Percentiles rank a stretch among this genome's conserved stretches.
Conservation (phyloP, 2,797 vertebrate genomes). For the Macroramphosus scolopax region DNA sequence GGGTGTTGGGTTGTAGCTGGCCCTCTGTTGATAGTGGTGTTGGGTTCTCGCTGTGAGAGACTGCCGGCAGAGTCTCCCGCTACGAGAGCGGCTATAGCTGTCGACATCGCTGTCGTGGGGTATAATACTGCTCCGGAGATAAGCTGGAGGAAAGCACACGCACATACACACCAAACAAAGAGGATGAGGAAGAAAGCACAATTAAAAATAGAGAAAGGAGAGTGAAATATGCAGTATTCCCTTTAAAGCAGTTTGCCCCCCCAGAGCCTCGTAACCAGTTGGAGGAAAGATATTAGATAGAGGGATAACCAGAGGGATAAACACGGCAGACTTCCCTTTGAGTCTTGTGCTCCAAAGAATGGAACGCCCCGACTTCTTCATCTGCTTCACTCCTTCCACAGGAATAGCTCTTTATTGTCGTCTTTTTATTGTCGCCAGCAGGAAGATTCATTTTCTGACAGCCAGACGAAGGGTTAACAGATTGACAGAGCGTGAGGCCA, state of each 20-base stretch:
- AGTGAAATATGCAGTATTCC: conserved; percentile 50
- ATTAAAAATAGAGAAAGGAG: conserved; percentile 26
- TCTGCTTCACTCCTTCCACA: conserved; percentile 37
- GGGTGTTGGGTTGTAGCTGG: conserved; percentile 46
- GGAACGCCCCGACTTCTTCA: conserved; percentile 41
- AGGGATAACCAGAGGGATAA: conserved; percentile 75
- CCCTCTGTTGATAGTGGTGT: conserved; percentile 49
- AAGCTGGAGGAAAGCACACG: conserved; percentile 19
- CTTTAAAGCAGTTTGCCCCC: conserved; percentile 50
- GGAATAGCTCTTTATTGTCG: conserved; percentile 39
- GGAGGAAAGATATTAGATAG: conserved; percentile 60
- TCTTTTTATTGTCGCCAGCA: no score
- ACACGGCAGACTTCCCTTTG: conserved; percentile 63
- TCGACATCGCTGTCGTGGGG: conserved; percentile 35
- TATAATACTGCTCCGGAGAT: conserved; percentile 23
- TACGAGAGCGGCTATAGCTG: conserved; percentile 38
- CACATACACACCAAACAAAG: conserved; percentile 11
- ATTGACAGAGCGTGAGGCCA: conserved; percentile 10
- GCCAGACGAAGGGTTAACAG: conserved; percentile 16
- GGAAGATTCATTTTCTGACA: no score
- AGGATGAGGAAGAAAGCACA: conserved; percentile 2
- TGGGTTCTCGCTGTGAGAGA: conserved; percentile 51
- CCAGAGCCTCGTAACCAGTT: conserved; percentile 57
- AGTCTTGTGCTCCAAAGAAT: conserved; percentile 43
- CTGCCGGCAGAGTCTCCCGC: conserved; percentile 38